Percentiles rank a stretch among this genome's conserved stretches.
Evolutionary conservation across 2,888 invertebrate genomes (phyloP).

Genomic region (Luffia ferchaultella): DNA sequence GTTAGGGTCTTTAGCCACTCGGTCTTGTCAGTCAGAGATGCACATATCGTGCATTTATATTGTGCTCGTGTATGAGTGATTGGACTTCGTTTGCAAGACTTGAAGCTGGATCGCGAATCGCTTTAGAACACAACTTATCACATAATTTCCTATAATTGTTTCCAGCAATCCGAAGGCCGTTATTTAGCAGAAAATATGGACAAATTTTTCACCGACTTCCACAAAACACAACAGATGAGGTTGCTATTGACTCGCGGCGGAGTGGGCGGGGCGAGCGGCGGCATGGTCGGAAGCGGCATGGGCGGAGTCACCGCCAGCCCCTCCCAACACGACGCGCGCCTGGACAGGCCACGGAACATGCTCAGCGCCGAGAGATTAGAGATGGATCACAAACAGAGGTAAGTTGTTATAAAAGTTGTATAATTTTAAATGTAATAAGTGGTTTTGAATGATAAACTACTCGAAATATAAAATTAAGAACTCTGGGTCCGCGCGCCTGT

Average conservation of each 20-base stretch:
- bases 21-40: too few species aligned
- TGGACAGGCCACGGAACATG: conserved; percentile 35
- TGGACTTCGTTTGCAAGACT: too few species aligned
- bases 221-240: conserved; percentile 67
- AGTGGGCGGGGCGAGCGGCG: conserved; percentile 30
- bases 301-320: not conserved
- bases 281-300: not conserved
- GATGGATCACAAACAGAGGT: conserved; percentile 56
- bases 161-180: conserved; percentile 40
- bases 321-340: conserved; percentile 15
- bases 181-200: conserved; percentile 65
- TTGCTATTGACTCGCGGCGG: conserved; percentile 36
- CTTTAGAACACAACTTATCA: too few species aligned
- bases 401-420: not conserved
- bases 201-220: conserved; percentile 77
- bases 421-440: too few species aligned
- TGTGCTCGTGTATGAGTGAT: too few species aligned
- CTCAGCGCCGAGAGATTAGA: conserved; percentile 45
- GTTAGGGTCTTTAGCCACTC: too few species aligned
- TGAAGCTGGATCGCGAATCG: too few species aligned
- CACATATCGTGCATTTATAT: too few species aligned
- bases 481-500: too few species aligned
- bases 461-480: too few species aligned
- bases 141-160: too few species aligned
- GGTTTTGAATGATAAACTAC: too few species aligned